phyloP scores from a whole-genome alignment of 1,140 invertebrate genomes.

The Leucophenga varia region DNA sequence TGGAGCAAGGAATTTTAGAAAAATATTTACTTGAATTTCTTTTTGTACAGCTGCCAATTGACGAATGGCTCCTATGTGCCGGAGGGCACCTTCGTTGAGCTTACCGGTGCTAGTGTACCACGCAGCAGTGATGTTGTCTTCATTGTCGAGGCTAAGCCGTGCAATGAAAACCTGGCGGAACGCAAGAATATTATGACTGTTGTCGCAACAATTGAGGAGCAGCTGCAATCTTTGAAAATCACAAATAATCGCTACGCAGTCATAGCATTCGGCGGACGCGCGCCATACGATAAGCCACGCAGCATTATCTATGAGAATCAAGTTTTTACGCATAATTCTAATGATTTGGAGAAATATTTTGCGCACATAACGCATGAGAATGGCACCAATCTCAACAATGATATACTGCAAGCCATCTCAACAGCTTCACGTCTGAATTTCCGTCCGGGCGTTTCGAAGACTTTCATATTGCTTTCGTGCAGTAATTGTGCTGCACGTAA shows the following conservation, averaged over 20 bases:
- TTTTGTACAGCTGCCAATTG: slow-evolving; percentile 62
- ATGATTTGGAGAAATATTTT: slow-evolving; percentile 51
- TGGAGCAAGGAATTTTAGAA: background rate
- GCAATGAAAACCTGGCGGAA: slow-evolving; percentile 69
- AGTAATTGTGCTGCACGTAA: slow-evolving; percentile 68
- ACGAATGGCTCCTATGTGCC: slow-evolving; percentile 66
- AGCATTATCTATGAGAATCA: slow-evolving; percentile 68
- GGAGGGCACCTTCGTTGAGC: slow-evolving; percentile 69
- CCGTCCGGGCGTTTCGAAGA: slow-evolving; percentile 82
- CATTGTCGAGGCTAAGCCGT: slow-evolving; percentile 81
- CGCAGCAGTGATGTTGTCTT: slow-evolving; percentile 82
- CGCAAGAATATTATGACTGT: slow-evolving; percentile 69
- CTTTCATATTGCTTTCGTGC: slow-evolving; percentile 80
- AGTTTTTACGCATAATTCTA: slow-evolving; percentile 65
- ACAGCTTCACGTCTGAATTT: slow-evolving; percentile 76
- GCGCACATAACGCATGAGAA: slow-evolving; percentile 59
- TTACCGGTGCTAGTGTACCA: slow-evolving; percentile 60
- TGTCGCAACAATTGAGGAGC: slow-evolving; percentile 66
- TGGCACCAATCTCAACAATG: slow-evolving; percentile 60
- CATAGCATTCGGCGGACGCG: slow-evolving; percentile 76
- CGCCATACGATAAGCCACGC: slow-evolving; percentile 69
- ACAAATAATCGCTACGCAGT: slow-evolving; percentile 75
- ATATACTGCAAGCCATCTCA: slow-evolving; percentile 74
- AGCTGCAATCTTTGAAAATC: slow-evolving; percentile 64
- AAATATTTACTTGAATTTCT: slow-evolving; percentile 11